Evolutionary conservation across 2,113 vertebrate species (phyloP), one percentile per base, ranked within the genome.

Genomic region (Sylvicapra grimmia): DNA sequence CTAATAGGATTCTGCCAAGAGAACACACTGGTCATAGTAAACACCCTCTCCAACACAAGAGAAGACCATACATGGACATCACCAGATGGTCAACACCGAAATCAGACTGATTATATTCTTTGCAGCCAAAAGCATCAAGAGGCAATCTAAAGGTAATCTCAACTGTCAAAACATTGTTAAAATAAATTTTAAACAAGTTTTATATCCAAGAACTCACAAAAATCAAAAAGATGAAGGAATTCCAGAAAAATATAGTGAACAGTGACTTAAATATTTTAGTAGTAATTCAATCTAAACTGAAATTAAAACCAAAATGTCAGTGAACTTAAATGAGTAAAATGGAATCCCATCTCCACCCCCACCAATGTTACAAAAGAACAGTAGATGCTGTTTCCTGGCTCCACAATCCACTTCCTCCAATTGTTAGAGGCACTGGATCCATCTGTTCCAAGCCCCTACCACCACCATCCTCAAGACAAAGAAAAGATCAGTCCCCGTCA

Each of bases 321-420:
- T 82, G 54, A 92, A 93, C 80, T 91, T 96, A 93, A 97, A 80
- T 90, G 44, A 96, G 8, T 83, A 36, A 94, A 94, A 96, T 33
- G 23, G 25, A 93, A 44, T 58, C 36, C 21, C 16, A 75, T 68
- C 51, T 68, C 44, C 36, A 79, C 16, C 33, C 8, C 14, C 16
- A 96, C 3, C 16, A 96, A 65, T 54, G 82, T 59, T 86, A 80
- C 31, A 61, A 94, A 94, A 2, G n/a, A 89, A 93, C 49, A 93
- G n/a, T 65, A 89, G 47, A 93, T 68, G 68, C 54, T 93, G 19
- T 97, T 97, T 97, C 93, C 95, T 97, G 90, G n/a, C 90, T 98
- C 85, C 86, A 95, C 51, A 90, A 92, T 63, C 63, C 10, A 95
- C 51, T 97, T 98, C 95, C 96, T 96, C 56, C 89, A 98, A 95